Percentiles rank a stretch among this genome's conserved stretches.
Evolutionary conservation across 2,888 invertebrate genomes (phyloP).

Genomic region (Ligdia adustata): DNA sequence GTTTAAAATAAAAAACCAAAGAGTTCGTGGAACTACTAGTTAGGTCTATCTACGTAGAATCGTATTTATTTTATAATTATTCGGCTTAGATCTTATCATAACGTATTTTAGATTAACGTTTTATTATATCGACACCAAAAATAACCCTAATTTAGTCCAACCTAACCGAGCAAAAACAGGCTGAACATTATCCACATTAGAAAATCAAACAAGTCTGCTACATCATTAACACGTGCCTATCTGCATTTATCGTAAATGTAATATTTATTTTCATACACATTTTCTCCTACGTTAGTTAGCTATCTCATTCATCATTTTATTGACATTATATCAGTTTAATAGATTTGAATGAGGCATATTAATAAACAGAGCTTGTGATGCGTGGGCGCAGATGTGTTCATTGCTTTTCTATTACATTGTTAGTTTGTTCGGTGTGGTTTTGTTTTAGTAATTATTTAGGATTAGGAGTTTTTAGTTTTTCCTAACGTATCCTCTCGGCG

Average conservation of each 20-base stretch:
- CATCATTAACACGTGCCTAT: slow-evolving; percentile 16
- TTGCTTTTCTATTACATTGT: slow-evolving; percentile 49
- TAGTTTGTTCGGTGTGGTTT: no score
- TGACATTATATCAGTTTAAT: slow-evolving; percentile 62
- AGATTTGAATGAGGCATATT: slow-evolving; percentile 54
- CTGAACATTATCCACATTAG: neutral
- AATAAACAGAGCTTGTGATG: slow-evolving; percentile 52
- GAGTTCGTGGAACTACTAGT: no score
- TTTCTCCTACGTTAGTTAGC: slow-evolving; percentile 24
- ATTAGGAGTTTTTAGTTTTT: neutral
- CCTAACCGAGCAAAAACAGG: no score
- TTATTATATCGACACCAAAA: no score
- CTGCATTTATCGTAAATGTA: slow-evolving; percentile 18
- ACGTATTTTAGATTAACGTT: no score
- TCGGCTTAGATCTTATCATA: no score
- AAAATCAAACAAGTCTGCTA: slow-evolving; percentile 1
- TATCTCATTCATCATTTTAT: slow-evolving; percentile 45
- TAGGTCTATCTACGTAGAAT: no score
- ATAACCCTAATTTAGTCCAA: no score
- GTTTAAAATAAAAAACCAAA: no score
- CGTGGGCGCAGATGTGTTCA: slow-evolving; percentile 61
- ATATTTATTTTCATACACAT: slow-evolving; percentile 19
- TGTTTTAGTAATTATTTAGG: neutral
- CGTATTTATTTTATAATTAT: no score
- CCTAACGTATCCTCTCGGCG: no score